Evolutionary conservation across 2,888 invertebrate species (phyloP), one percentile per base, ranked within the genome.

Genomic region (Chymomyza caudatula): DNA sequence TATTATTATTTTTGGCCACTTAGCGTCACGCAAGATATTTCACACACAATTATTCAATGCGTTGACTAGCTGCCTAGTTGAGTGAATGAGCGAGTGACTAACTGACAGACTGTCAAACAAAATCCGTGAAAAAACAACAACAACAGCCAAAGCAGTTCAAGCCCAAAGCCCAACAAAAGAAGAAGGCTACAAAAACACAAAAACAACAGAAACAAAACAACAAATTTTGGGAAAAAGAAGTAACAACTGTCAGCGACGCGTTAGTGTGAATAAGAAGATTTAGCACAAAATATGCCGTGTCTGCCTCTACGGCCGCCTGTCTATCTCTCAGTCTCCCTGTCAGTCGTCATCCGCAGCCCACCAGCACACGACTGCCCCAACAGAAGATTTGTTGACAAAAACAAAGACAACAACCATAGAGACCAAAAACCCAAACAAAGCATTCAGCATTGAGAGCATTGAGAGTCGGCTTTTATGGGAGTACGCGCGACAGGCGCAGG

Each of bases 231-330:
- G 61, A 55, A 61, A 68, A 60, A 55, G 63, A 55, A 19, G 42
- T n/a, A 67, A 68, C 74, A 78, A 78, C 83, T 85, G 85, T 78
- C 85, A 78, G 77, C 78, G 58, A 53, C 68, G 82, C 77, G 80
- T 82, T 82, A 74, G 85, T 80, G 83, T 82, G 79, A 82, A 82
- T 80, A 78, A 78, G 74, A 81, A 79, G 85, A 82, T 78, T 85
- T 82, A 78, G 69, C 75, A 77, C 73, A 78, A 79, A 81, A 85
- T 75, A 85, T 82, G 69, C 78, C 66, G 68, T 60, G 61, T 47
- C 63, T 56, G 23, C 11, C 69, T 47, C 47, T 47, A 1, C 19
- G 19, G 17, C 47, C 13, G 47, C 15, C 47, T 47, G 47, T 47
- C 47, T 6, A 15, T 15, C 47, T 17, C 6, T 47, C 47, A 13